phyloP scores from a whole-genome alignment of 2,797 vertebrate genomes.

The Erethizon dorsatum region DNA sequence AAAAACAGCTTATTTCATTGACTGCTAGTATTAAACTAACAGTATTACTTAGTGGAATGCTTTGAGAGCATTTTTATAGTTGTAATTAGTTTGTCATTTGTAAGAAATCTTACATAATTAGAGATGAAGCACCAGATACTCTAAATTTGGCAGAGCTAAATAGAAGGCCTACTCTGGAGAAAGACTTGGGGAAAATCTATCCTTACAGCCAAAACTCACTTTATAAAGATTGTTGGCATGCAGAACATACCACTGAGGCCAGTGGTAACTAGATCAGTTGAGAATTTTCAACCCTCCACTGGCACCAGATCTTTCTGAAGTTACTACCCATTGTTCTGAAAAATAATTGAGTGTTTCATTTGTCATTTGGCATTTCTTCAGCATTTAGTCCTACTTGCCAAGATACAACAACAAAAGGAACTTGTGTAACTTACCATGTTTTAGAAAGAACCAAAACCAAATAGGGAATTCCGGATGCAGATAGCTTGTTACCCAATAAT shows the following conservation, averaged over 20 bases:
- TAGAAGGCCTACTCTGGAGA: background rate
- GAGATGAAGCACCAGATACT: background rate
- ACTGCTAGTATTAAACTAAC: slow-evolving; percentile 58
- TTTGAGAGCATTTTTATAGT: slow-evolving; percentile 43
- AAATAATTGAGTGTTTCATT: background rate
- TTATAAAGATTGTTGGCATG: background rate
- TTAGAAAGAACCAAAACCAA: background rate
- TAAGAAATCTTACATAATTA: slow-evolving; percentile 50
- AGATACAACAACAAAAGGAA: background rate
- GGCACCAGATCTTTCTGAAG: background rate
- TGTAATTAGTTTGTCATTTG: slow-evolving; percentile 44
- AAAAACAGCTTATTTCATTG: background rate
- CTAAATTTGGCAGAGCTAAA: background rate
- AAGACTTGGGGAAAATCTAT: background rate
- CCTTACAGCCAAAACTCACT: background rate
- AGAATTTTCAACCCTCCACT: background rate
- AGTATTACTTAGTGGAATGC: background rate
- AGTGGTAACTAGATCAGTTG: background rate
- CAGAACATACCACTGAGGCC: background rate
- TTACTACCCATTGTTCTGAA: background rate
- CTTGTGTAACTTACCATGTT: background rate
- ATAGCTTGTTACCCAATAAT: background rate
- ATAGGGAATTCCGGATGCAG: background rate
- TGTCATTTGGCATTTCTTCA: slow-evolving; percentile 38
- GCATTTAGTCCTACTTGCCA: slow-evolving; percentile 33